Evolutionary conservation across 35 echinoderm and acorn worm genomes (phyloP).

Genomic region (Heliocidaris erythrogramma): DNA sequence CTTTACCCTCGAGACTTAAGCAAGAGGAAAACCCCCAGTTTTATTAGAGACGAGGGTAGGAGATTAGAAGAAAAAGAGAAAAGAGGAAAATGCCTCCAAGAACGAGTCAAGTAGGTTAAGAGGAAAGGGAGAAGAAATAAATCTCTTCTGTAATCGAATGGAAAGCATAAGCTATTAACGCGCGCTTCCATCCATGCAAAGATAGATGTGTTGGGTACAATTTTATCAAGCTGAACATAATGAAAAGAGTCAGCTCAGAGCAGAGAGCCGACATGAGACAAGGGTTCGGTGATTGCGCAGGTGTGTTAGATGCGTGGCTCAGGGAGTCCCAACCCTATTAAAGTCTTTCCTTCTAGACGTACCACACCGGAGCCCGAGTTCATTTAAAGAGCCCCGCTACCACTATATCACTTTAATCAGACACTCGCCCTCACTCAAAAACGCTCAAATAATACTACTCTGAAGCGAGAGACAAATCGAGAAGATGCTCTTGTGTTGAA

Average conservation of each 20-base stretch:
- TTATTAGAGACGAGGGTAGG: slow-evolving; percentile 35
- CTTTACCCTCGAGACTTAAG: slow-evolving; percentile 23
- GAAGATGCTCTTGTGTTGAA: slow-evolving; percentile 18
- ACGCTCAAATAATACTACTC: slow-evolving; percentile 1
- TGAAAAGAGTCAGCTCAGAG: slow-evolving; percentile 37
- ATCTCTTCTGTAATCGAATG: slow-evolving; percentile 35
- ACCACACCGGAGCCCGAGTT: background rate
- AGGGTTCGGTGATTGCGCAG: background rate
- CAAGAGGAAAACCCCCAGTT: background rate
- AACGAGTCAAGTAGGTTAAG: background rate
- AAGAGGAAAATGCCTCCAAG: background rate
- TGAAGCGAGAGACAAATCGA: background rate
- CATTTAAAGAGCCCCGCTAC: slow-evolving; percentile 11
- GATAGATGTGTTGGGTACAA: slow-evolving; percentile 31
- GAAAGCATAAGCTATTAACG: slow-evolving; percentile 35
- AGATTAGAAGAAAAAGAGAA: slow-evolving; percentile 3
- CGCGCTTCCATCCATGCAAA: slow-evolving; percentile 6
- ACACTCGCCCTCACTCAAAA: slow-evolving; percentile 39
- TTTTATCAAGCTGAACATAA: slow-evolving; percentile 12
- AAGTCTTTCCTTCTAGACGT: slow-evolving; percentile 26
- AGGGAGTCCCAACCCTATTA: slow-evolving; percentile 39
- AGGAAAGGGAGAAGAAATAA: slow-evolving; percentile 5
- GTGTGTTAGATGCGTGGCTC: slow-evolving; percentile 37
- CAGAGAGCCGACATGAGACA: background rate
- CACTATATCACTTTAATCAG: slow-evolving; percentile 43